Percentiles rank a stretch among this genome's conserved stretches.
phyloP scores from a whole-genome alignment of 30 jellyfish, hydroid and myxozoan species.

The Aurelia sp. region DNA sequence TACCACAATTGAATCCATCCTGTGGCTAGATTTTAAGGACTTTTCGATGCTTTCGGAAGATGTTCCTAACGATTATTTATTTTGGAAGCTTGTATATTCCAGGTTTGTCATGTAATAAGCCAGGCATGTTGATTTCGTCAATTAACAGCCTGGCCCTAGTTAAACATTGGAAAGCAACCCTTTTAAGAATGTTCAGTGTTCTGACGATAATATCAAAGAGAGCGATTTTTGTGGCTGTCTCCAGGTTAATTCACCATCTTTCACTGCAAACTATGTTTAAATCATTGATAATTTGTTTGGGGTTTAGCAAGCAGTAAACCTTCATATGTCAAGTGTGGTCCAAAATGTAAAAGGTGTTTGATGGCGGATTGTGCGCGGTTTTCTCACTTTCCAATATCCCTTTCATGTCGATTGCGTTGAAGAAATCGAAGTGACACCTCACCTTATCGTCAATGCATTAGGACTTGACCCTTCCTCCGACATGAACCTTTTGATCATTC shows the following conservation, averaged over 20 bases:
- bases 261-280: background rate
- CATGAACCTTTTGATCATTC: conserved; percentile 1
- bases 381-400: too few species aligned
- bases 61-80: too few species aligned
- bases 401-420: background rate
- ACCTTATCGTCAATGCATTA: background rate
- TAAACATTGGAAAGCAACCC: too few species aligned
- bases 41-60: too few species aligned
- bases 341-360: background rate
- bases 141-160: too few species aligned
- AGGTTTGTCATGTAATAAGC: too few species aligned
- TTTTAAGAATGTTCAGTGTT: background rate
- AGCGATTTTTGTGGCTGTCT: too few species aligned
- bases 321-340: conserved; percentile 38
- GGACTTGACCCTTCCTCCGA: conserved; percentile 5
- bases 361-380: background rate
- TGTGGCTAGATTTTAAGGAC: too few species aligned
- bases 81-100: too few species aligned
- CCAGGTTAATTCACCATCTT: background rate
- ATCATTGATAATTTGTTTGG: conserved; percentile 30
- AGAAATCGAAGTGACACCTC: background rate
- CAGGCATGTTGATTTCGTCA: too few species aligned
- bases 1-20: too few species aligned
- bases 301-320: conserved; percentile 25
- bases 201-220: conserved; percentile 8